These are phyloP conservation scores for Agonopterix heracliana DNA, from an alignment of 2,888 invertebrate genomes.

Conservation along the genomic window DNA sequence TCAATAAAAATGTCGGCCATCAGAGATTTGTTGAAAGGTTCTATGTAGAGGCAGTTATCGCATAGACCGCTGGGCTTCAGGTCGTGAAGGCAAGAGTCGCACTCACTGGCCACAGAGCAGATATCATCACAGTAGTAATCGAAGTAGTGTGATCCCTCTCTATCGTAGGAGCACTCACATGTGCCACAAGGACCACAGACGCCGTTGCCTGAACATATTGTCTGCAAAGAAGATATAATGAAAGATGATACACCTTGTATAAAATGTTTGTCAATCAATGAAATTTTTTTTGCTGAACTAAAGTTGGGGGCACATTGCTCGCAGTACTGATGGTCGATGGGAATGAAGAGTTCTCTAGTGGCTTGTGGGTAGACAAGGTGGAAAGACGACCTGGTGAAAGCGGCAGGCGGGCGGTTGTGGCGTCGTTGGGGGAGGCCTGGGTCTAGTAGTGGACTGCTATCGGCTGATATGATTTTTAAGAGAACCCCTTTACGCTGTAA, in stretches of 20 bases:
- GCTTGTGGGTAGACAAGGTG: too few species aligned
- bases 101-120: conserved; percentile 36
- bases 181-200: conserved; percentile 33
- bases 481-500: too few species aligned
- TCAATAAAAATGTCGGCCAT: conserved; percentile 12
- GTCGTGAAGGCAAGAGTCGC: conserved; percentile 37
- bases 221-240: conserved; percentile 18
- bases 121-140: conserved; percentile 49
- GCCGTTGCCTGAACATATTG: conserved; percentile 54
- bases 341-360: too few species aligned
- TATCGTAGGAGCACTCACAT: conserved; percentile 27
- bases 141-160: conserved; percentile 53
- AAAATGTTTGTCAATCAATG: too few species aligned
- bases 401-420: too few species aligned
- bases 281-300: too few species aligned
- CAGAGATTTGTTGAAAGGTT: conserved; percentile 26
- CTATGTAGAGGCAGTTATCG: conserved; percentile 11
- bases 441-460: too few species aligned
- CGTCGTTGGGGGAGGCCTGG: too few species aligned
- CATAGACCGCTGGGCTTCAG: neutral
- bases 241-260: neutral
- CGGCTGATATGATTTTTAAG: too few species aligned
- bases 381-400: too few species aligned
- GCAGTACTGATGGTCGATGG: too few species aligned
- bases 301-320: too few species aligned